Base-by-base conservation (phyloP, 2,888 invertebrate species). In the Acrocera orbiculus region DNA sequence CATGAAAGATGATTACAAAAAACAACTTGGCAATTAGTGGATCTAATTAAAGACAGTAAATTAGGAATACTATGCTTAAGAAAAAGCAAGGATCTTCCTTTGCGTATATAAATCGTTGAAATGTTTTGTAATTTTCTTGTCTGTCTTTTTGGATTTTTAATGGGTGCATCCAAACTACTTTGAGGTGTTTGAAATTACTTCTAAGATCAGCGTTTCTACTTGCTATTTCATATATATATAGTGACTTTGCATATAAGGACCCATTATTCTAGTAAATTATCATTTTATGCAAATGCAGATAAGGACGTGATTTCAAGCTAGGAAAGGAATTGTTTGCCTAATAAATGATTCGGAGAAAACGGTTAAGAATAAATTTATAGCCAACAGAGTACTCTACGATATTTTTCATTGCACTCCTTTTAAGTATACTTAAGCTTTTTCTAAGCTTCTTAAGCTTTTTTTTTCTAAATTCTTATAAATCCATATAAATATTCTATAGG, bases 41-140 rank as follows among this genome's bases (percentile, higher is more conserved):
- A 47, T 47, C 46, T 48, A 48, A 48, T 48, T 48, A 48, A 48
- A 48, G 44, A 43, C 47, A 47, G 45, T 44, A 45, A 46, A 45
- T 47, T 47, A 45, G 45, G 43, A 40, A 41, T 44, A 43, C 41
- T 43, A 35, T 23, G 34, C 27, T 40, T 33, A 34, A 40, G 34
- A 33, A 30, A 32, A 24, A 35, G 33, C 32, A 22, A 27, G 31
- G 37, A 33, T 40, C 37, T 35, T 35, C 33, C 25, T 37, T 30
- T 26, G 29, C 17, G 16, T 10, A 34, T 31, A 40, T 40, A 40
- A 40, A 40, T 40, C 40, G 37, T 40, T 34, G 19, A 33, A 37
- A 31, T 40, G 32, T 35, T 37, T 37, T 40, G 5, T 19, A 19
- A 19, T 5, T 19, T 6, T 24, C 9, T 13, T 24, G 7, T 13